These are phyloP conservation scores for Orchestia grillus DNA, from an alignment of 1,140 invertebrate species.

Conservation along the genomic window DNA sequence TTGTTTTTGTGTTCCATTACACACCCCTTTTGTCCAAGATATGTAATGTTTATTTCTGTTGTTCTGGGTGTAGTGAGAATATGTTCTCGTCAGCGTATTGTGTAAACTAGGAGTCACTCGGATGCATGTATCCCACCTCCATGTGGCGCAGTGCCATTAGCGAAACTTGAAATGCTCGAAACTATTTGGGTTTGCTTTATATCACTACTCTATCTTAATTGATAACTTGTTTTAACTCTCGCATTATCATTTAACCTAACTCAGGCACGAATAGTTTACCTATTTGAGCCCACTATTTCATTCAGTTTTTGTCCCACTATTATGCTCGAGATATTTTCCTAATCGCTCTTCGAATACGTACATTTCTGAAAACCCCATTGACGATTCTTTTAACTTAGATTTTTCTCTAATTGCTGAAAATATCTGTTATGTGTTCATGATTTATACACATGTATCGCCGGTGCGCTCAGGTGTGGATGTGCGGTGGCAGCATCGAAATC, in stretches of 20 bases:
- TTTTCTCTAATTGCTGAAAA: not conserved
- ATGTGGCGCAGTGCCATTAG: not conserved
- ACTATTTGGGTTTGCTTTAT: not conserved
- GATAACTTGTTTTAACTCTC: not conserved
- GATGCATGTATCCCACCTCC: not conserved
- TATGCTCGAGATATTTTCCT: not conserved
- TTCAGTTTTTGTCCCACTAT: not conserved
- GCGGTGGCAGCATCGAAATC: conserved; percentile 94
- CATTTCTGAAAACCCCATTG: not conserved
- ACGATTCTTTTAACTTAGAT: not conserved
- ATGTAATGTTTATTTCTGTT: no score
- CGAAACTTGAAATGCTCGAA: not conserved
- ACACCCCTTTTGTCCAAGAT: no score
- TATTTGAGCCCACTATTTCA: not conserved
- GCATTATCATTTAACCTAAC: not conserved
- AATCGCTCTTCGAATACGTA: not conserved
- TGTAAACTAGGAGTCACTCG: not conserved
- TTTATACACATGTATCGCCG: not conserved
- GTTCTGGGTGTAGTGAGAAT: no score
- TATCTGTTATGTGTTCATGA: not conserved
- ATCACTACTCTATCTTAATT: not conserved
- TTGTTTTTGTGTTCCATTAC: no score
- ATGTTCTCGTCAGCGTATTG: not conserved
- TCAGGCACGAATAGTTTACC: not conserved
- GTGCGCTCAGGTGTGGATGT: conserved; percentile 89